These are phyloP conservation scores for Drosophila demipolita DNA, from an alignment of 2,888 invertebrate species.

Conservation along the genomic window DNA sequence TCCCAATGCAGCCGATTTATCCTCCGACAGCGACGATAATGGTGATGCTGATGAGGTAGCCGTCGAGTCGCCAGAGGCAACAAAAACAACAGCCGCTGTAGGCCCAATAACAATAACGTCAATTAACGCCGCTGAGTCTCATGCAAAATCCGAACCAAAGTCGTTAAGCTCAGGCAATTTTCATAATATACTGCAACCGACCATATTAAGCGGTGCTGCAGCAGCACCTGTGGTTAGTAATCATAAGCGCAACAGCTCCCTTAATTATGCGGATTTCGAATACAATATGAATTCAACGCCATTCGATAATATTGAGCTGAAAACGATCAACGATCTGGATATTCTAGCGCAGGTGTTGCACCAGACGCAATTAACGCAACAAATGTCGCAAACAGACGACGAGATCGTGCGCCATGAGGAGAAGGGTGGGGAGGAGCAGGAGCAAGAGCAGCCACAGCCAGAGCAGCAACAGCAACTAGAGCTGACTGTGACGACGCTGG, in stretches of 20 bases:
- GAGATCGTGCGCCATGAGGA: conserved; percentile 7
- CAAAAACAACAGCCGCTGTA: conserved; percentile 9
- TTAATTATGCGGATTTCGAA: conserved; percentile 92
- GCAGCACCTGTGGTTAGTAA: conserved; percentile 50
- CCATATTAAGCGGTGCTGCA: conserved; percentile 70
- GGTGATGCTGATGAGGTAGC: conserved; percentile 50
- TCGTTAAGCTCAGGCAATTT: conserved; percentile 79
- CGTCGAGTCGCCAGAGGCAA: conserved; percentile 4
- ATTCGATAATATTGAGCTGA: conserved; percentile 96
- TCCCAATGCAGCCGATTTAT: conserved; percentile 88
- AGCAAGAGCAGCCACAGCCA: conserved; percentile 2
- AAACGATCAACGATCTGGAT: conserved; percentile 96
- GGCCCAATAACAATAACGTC: conserved; percentile 22
- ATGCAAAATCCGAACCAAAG: conserved; percentile 66
- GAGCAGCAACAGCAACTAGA: conserved; percentile 36
- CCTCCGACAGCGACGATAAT: conserved; percentile 82
- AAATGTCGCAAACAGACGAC: conserved; percentile 14
- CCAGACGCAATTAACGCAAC: conserved; percentile 79
- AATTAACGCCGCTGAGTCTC: conserved; percentile 48
- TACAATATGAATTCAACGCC: conserved; percentile 94
- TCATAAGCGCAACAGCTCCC: conserved; percentile 76
- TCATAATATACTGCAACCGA: conserved; percentile 84
- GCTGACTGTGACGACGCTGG: conserved; percentile 61
- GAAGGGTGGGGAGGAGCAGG: conserved; percentile 10
- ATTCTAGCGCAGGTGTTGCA: conserved; percentile 92